Percentiles rank a stretch among this genome's conserved stretches.
These are phyloP conservation scores for Charina bottae DNA, from an alignment of 2,113 vertebrate genomes.

Conservation along the genomic window DNA sequence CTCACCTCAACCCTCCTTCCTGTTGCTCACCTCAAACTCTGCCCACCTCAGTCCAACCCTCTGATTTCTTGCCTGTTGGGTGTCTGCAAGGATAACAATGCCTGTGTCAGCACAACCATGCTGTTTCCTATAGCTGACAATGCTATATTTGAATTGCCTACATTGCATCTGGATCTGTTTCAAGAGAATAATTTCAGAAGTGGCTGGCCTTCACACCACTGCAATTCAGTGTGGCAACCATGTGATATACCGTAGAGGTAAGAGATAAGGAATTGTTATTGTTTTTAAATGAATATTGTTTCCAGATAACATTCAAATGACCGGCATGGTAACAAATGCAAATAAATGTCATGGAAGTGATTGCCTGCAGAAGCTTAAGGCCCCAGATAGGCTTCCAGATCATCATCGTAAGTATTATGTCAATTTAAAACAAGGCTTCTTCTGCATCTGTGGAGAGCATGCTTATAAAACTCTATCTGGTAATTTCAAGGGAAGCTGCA, in stretches of 20 bases:
- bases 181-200: background rate
- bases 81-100: background rate
- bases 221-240: background rate
- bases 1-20: background rate
- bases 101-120: background rate
- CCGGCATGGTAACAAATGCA: background rate
- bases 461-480: background rate
- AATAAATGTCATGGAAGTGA: background rate
- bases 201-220: background rate
- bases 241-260: background rate
- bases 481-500: conserved; percentile 1
- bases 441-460: background rate
- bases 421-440: background rate
- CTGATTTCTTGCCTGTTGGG: background rate
- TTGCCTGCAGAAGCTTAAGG: background rate
- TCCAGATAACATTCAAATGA: background rate
- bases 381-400: background rate
- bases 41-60: background rate
- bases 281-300: background rate
- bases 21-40: background rate
- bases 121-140: background rate
- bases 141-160: background rate
- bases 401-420: background rate
- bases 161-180: background rate
- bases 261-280: background rate